Base-by-base conservation (phyloP, 2,113 vertebrate genomes). In the Nansenia antarctica region DNA sequence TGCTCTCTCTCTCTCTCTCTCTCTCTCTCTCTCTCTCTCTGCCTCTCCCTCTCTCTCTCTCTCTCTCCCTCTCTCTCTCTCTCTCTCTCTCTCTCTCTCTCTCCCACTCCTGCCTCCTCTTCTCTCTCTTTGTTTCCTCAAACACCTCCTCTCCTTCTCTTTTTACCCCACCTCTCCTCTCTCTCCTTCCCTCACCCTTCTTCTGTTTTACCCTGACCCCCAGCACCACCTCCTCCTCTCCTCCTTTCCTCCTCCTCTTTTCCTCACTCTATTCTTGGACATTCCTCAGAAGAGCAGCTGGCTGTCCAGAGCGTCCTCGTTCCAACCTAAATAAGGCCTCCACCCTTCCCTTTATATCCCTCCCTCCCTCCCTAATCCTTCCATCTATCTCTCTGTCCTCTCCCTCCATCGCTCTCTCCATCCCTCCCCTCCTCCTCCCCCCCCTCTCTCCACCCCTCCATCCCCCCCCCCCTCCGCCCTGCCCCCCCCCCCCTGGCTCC, bases 251-350 rank as follows among this genome's bases (percentile, higher is more conserved):
- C 57, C 30, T 18, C 35, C 29, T 53, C 30, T 53, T 53, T 59
- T 26, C 34, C 49, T 65, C 69, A 80, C 54, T 74, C 77, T 96
- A 95, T 95, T 94, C 90, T 91, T 94, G 94, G 93, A 92, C 89
- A 91, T 91, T 91, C 91, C 87, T 80, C 80, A 88, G 87, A 70
- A 84, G 81, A 88, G 65, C 65, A 87, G 82, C 72, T 62, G 88
- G 82, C 67, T 42, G 45, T 49, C 45, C 32, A 26, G 1, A 81
- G 70, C 52, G 82, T 81, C 85, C 74, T 68, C 49, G 58, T 67
- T 18, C n/a, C 74, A 66, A 11, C 49, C 93, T 93, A 93, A 91
- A 93, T 88, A 92, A 89, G 89, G 91, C 67, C 47, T 34, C 30
- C 67, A 31, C 49, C 72, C 34, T 34, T 20, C 60, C 54, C 39